Base-by-base conservation (phyloP, 2,113 vertebrate species). In the Lepus americanus region DNA sequence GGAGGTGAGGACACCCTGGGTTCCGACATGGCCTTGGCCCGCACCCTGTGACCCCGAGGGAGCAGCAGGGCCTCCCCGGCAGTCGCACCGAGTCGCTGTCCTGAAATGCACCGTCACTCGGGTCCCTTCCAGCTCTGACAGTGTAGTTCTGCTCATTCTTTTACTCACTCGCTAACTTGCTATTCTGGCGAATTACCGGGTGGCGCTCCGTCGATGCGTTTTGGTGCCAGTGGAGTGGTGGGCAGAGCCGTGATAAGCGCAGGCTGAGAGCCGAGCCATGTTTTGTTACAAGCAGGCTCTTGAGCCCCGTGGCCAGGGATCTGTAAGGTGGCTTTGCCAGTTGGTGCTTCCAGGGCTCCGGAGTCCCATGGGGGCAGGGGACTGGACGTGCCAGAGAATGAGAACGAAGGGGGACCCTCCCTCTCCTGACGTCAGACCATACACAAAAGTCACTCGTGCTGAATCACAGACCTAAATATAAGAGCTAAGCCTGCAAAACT, bases 111-210 rank as follows among this genome's bases (percentile, higher is more conserved):
- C 89, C 9, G 10, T n/a, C 5, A 2, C 64, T 39, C 93, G 96
- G 51, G 72, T 33, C 72, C 20, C 70, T 95, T 89, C 92, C 90
- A 91, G 86, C 59, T 67, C 78, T 36, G 76, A 74, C 78, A 17
- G 7, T 44, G 74, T 53, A 55, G 33, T 79, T 61, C 78, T 90
- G 25, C 33, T 73, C 19, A 83, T 90, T 95, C 78, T 88, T 96
- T 79, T 76, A 87, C 80, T 77, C 80, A 9, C 78, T 72, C 9
- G 5, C 63, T 66, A 89, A 82, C 66, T 86, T 92, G 63, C 90
- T 94, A 87, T 96, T 95, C 92, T 64, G 95, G 92, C 0, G 0
- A 82, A 87, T 55, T 31, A 53, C 44, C 20, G 8, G 0, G 77
- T 17, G 14, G 25, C 73, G 55, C 77, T 90, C 84, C 17, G 78